These are phyloP conservation scores for Xestia sexstrigata DNA, from an alignment of 2,888 invertebrate genomes.

Conservation along the genomic window DNA sequence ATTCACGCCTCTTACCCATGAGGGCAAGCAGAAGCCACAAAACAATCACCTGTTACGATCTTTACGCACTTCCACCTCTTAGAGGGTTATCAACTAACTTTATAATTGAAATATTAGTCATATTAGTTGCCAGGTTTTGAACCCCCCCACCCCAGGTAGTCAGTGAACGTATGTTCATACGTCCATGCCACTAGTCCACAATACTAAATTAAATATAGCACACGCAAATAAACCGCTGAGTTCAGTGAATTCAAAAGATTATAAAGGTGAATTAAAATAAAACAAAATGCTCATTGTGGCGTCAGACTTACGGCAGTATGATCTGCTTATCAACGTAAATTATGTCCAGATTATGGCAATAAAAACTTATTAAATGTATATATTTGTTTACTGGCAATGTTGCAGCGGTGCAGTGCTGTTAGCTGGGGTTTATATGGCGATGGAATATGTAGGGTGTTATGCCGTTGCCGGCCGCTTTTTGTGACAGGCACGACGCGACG, in stretches of 20 bases:
- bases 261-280: slow-evolving; percentile 71
- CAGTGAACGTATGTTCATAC: not conserved
- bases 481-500: no score
- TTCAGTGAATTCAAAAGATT: slow-evolving; percentile 65
- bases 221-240: slow-evolving; percentile 46
- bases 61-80: no score
- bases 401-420: slow-evolving; percentile 57
- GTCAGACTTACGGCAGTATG: slow-evolving; percentile 79
- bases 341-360: slow-evolving; percentile 88
- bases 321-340: slow-evolving; percentile 88
- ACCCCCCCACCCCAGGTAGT: not conserved
- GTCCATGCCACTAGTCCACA: not conserved
- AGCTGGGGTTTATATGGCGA: slow-evolving; percentile 51
- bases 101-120: no score
- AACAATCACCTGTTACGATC: not conserved
- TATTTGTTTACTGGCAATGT: slow-evolving; percentile 85
- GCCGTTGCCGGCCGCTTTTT: not conserved
- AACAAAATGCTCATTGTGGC: slow-evolving; percentile 72
- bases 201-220: slow-evolving; percentile 41
- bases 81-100: no score
- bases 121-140: not conserved
- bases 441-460: not conserved
- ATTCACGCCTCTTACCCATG: not conserved
- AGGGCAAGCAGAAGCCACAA: not conserved
- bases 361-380: slow-evolving; percentile 89